Base-by-base conservation (phyloP, 2,888 invertebrate genomes). In the Dolomedes plantarius region DNA sequence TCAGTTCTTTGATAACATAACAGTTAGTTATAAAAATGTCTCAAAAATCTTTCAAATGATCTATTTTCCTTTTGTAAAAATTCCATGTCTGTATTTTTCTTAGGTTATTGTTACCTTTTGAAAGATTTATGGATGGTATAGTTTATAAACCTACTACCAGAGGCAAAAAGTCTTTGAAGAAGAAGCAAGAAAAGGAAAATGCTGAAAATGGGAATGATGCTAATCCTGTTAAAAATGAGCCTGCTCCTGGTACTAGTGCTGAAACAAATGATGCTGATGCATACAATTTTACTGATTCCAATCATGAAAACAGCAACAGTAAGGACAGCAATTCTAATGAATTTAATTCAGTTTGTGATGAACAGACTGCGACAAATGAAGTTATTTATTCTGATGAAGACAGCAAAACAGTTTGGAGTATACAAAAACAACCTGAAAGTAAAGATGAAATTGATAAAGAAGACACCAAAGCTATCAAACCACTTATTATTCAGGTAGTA, bases 141-240 rank as follows among this genome's bases (percentile, higher is more conserved):
- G 75, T 68, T 5, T 85, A 89, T 67, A 88, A 83, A 39, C 76
- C 77, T 11, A 46, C 88, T 71, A 89, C 86, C 92, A 92, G 88
- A 89, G 93, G 77, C 92, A 93, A 79, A 36, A 79, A 86, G 50
- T 56, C 74, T 9, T 27, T 29, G 29, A 86, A 86, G 41, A 86
- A 79, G 41, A 72, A 86, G n/a, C 67, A 50, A 7, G 50, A 64
- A 29, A 28, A 62, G 23, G 65, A 83, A 6, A 68, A 62, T 1
- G 46, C 29, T 23, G 77, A 77, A 32, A 32, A 23, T n/a, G 16
- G 9, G 6, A 50, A 67, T 41, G 64, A 41, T 19, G 64, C 28
- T 5, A 32, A 23, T 19, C 50, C 56, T 27, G 36, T 16, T 16
- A 71, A 68, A 19, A 56, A n/a, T 6, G 76, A 77, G 19, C 16